These are phyloP conservation scores for Amazona vittata DNA, from an alignment of 2,113 vertebrate genomes.

Conservation along the genomic window DNA sequence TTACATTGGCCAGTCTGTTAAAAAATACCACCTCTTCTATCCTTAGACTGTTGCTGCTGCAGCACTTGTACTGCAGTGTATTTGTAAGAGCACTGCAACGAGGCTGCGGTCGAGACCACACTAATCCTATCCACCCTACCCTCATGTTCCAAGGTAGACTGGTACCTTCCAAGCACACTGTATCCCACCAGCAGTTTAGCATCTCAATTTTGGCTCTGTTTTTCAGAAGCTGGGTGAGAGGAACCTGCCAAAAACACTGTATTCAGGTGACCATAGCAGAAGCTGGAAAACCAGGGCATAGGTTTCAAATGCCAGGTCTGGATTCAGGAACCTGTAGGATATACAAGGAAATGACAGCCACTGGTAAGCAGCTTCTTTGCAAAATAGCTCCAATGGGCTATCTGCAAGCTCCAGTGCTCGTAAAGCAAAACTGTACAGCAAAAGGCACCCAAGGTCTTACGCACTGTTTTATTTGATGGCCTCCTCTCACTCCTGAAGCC, in stretches of 20 bases:
- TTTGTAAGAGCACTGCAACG: background rate
- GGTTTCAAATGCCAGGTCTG: background rate
- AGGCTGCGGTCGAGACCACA: background rate
- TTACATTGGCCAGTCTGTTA: background rate
- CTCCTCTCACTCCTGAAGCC: background rate
- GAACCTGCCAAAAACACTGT: background rate
- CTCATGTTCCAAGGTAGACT: background rate
- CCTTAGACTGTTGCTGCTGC: background rate
- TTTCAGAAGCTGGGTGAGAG: background rate
- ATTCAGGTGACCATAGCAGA: background rate
- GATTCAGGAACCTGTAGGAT: background rate
- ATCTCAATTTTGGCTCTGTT: background rate
- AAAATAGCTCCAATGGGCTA: background rate
- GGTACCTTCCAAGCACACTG: background rate
- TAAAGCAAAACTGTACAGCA: background rate
- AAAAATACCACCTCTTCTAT: background rate
- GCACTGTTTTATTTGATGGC: background rate
- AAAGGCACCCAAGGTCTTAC: background rate
- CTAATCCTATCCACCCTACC: background rate
- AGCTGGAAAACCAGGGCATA: background rate
- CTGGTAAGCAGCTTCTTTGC: background rate
- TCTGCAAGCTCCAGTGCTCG: background rate
- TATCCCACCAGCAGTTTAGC: background rate
- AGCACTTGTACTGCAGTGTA: background rate
- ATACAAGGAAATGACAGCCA: background rate